A percentile compares a stretch with the other conserved stretches of the same genome.
These are phyloP conservation scores for Gallinago undulata DNA, from an alignment of 2,113 vertebrate species.

Conservation along the genomic window DNA sequence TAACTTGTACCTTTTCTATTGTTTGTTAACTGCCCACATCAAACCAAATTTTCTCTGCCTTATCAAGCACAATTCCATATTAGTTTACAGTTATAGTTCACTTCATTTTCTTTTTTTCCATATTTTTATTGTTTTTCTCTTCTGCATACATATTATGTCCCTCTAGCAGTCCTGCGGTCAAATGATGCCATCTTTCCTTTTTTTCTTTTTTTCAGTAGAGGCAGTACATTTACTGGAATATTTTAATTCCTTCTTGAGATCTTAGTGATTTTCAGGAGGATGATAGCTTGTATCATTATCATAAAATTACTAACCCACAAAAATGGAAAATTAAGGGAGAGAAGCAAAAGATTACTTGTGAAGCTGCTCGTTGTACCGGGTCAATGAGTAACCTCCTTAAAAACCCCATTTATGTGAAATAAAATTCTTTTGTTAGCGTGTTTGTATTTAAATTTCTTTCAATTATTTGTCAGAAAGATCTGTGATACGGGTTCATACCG, in stretches of 20 bases:
- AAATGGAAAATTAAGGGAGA: not conserved
- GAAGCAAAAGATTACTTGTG: not conserved
- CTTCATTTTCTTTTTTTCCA: not conserved
- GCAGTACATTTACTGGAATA: not conserved
- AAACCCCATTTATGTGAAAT: not conserved
- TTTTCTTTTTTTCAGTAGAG: not conserved
- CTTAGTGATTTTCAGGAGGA: not conserved
- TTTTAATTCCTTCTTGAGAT: not conserved
- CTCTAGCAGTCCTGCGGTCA: not conserved
- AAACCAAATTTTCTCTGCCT: not conserved
- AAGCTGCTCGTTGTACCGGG: not conserved
- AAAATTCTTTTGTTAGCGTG: not conserved
- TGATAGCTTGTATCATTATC: not conserved
- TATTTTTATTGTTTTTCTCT: not conserved
- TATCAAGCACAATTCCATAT: not conserved
- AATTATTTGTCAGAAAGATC: not conserved
- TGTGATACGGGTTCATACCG: not conserved
- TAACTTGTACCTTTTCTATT: not conserved
- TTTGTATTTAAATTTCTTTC: not conserved
- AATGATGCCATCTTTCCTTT: not conserved
- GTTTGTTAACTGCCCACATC: not conserved
- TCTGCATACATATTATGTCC: not conserved
- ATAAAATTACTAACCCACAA: not conserved
- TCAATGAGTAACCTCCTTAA: not conserved
- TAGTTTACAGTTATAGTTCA: not conserved